Evolutionary conservation across 2,113 vertebrate genomes (phyloP).

Genomic region (Anolis carolinensis): DNA sequence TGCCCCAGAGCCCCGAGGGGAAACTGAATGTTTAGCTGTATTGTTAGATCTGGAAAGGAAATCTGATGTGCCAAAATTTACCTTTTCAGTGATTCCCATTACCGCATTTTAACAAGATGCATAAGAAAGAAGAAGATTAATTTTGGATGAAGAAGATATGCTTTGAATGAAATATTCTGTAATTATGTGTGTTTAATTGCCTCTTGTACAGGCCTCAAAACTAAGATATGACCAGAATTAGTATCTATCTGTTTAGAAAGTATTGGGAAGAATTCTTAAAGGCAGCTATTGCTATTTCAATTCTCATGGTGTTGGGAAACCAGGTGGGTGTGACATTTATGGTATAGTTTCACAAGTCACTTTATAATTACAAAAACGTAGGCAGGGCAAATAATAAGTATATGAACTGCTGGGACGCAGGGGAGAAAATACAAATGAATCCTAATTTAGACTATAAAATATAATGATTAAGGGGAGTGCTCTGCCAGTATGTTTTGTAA

Average conservation of each 20-base stretch:
- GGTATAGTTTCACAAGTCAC: constrained; percentile 55
- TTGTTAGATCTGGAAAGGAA: constrained; percentile 1
- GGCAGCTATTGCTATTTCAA: constrained; percentile 35
- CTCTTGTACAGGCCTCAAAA: background rate
- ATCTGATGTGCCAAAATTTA: background rate
- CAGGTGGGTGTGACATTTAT: constrained; percentile 35
- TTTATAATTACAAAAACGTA: constrained; percentile 61
- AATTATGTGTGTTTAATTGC: background rate
- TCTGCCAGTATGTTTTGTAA: constrained; percentile 24
- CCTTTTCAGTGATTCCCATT: background rate
- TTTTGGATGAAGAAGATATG: background rate
- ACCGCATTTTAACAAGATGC: constrained; percentile 4
- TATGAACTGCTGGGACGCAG: constrained; percentile 52
- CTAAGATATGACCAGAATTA: constrained; percentile 23
- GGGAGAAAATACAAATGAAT: constrained; percentile 43
- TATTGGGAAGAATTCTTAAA: constrained; percentile 21
- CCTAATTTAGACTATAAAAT: constrained; percentile 60
- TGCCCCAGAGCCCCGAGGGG: background rate
- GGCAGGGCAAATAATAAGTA: constrained; percentile 46
- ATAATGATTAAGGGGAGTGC: constrained; percentile 47
- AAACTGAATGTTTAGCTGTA: constrained; percentile 28
- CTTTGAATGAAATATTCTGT: constrained; percentile 4
- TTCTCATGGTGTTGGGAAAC: constrained; percentile 26
- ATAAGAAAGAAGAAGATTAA: background rate
- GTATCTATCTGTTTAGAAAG: constrained; percentile 14